Evolutionary conservation across 2,797 vertebrate genomes (phyloP), one percentile per base, ranked within the genome.

Genomic region (Heteromormyrus szaboi): DNA sequence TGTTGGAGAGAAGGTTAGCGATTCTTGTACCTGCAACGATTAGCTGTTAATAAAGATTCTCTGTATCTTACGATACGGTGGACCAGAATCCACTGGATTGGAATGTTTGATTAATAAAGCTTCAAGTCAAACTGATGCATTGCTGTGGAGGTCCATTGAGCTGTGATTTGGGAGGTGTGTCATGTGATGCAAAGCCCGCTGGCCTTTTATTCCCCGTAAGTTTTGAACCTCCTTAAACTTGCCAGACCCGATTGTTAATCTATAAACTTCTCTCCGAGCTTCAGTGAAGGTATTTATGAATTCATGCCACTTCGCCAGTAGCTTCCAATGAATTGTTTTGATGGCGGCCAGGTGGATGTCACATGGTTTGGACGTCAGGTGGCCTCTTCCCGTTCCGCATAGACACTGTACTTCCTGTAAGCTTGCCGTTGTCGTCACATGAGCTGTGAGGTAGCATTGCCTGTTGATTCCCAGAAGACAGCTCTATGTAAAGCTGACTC

Each of bases 51-150:
- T 86, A 85, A 37, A 44, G 65, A 33, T 51, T 48, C 37, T 87
- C 50, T 87, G 41, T 84, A 56, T 44, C 62, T 14, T 56, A 51
- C 2, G 44, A 46, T 51, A 46, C 33, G 59, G 56, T 87, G 37
- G 89, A 11, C 72, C 17, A 83, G 53, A 37, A 29, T 88, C 53
- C 17, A 51, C 76, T 62, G 53, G 72, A 25, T 84, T 87, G 25
- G 25, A 86, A 68, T 89, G 76, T 87, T 19, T 62, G 81, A 88
- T 85, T 54, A 87, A 81, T 22, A 65, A 87, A 89, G 37, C 44
- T 85, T 83, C 33, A 65, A 87, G 85, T 89, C 37, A 89, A 83
- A 89, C 54, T 46, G n/a, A 76, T 65, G 53, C 86, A 59, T 85
- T 29, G 22, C 72, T 83, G 76, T 56, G 86, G 65, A 33, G 76